Base-by-base conservation (phyloP, 1,140 invertebrate genomes). In the Papilio helenus region DNA sequence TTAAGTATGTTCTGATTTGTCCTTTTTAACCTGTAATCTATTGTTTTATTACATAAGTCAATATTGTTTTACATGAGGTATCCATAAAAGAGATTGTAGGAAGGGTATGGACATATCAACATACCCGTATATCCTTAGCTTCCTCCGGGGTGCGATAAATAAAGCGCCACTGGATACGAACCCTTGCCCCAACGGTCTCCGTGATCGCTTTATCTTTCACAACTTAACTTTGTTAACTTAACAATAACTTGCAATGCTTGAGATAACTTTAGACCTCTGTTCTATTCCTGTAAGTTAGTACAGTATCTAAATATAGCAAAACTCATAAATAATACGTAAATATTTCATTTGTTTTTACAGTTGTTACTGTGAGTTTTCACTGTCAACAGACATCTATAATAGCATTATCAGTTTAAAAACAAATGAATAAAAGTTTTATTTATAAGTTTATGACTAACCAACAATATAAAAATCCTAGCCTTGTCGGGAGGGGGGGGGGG, bases 141-240 rank as follows among this genome's bases (percentile, higher is more conserved):
- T 89, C 81, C 90, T 84, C 89, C 79, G 26, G 86, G 87, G 90
- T 82, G 83, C 89, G 80, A 92, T 92, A 93, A 90, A 92, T 93
- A 88, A 87, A 76, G 46, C 55, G 84, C 84, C 85, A 88, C 79
- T 89, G 84, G 88, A 90, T 89, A 86, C 73, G 79, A 89, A 92
- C 87, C 91, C 89, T 90, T 88, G 49, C 82, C 79, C 82, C 26
- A 82, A 80, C 80, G 65, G 76, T 61, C 10, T 73, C 34, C 42
- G 34, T 14, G 86, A 81, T 86, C 83, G 83, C 83, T 87, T 89
- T 89, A 88, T 84, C 84, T 79, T 83, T 82, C 79, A 76, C 79
- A 65, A 81, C 79, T 83, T 86, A 44, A 73, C 72, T 74, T 74
- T 74, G 39, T 42, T 18, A 74, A 49, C 42, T 26, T 74, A 49